Percentiles rank a stretch among this genome's conserved stretches.
Evolutionary conservation across 2,797 vertebrate species (phyloP).

Genomic region (Ctenosaura bakeri): DNA sequence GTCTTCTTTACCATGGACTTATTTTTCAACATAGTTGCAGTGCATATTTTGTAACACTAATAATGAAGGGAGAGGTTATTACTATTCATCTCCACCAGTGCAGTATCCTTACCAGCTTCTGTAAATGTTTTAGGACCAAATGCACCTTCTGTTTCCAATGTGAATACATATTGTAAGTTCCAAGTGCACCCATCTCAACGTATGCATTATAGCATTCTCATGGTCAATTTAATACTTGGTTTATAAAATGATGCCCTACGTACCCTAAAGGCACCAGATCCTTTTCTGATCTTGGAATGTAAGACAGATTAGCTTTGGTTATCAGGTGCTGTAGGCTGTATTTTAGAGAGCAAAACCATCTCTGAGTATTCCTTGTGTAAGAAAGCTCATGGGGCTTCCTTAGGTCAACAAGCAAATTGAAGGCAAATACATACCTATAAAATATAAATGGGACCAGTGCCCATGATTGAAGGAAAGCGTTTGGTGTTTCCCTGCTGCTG

Average conservation of each 20-base stretch:
- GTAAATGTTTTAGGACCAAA: not conserved
- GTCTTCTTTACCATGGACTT: not conserved
- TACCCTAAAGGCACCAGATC: no score
- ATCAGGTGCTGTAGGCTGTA: no score
- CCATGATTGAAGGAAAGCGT: not conserved
- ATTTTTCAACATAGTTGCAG: not conserved
- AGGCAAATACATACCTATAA: no score
- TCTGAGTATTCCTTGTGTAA: no score
- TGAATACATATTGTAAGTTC: not conserved
- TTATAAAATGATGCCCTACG: not conserved
- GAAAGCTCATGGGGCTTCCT: no score
- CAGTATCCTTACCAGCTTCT: not conserved
- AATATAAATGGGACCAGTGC: no score
- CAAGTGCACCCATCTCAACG: not conserved
- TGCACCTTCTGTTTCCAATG: not conserved
- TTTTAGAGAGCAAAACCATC: no score
- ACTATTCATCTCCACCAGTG: no score
- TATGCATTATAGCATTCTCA: not conserved
- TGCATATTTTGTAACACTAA: not conserved
- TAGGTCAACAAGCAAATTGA: no score
- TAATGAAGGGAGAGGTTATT: not conserved
- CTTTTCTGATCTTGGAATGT: no score
- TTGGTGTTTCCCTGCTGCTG: no score
- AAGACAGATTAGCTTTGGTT: no score
- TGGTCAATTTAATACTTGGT: not conserved